These are phyloP conservation scores for Lutraria rhynchaena DNA, from an alignment of 1,140 invertebrate species.

Conservation along the genomic window DNA sequence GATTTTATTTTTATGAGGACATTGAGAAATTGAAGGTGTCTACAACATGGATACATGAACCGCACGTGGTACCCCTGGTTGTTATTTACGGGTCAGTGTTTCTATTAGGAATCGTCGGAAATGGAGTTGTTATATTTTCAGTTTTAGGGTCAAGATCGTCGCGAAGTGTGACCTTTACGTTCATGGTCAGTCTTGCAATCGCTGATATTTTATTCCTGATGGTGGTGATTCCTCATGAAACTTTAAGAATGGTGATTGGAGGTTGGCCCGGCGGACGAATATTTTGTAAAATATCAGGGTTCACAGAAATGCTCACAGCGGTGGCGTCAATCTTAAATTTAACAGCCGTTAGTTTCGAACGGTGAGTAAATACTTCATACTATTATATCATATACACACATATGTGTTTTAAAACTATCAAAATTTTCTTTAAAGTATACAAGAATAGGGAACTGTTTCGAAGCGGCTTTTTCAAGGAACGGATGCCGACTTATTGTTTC, in stretches of 20 bases:
- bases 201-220: constrained; percentile 95
- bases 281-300: constrained; percentile 71
- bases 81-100: constrained; percentile 87
- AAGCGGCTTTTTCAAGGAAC: too few species aligned
- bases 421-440: too few species aligned
- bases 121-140: constrained; percentile 92
- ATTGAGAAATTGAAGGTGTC: constrained; percentile 60
- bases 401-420: too few species aligned
- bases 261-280: constrained; percentile 89
- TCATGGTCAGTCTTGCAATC: constrained; percentile 94
- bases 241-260: constrained; percentile 93
- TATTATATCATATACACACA: too few species aligned
- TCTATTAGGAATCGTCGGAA: constrained; percentile 90
- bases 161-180: constrained; percentile 94
- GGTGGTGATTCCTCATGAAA: constrained; percentile 93
- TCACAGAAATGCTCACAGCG: constrained; percentile 75
- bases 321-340: constrained; percentile 78
- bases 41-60: constrained; percentile 60
- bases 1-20: constrained; percentile 63
- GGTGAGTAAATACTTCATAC: too few species aligned
- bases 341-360: constrained; percentile 79
- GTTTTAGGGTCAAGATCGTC: constrained; percentile 92
- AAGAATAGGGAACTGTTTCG: too few species aligned
- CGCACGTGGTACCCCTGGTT: constrained; percentile 77
- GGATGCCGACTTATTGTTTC: too few species aligned